These are phyloP conservation scores for Xylota sylvarum DNA, from an alignment of 2,888 invertebrate genomes.

Conservation along the genomic window DNA sequence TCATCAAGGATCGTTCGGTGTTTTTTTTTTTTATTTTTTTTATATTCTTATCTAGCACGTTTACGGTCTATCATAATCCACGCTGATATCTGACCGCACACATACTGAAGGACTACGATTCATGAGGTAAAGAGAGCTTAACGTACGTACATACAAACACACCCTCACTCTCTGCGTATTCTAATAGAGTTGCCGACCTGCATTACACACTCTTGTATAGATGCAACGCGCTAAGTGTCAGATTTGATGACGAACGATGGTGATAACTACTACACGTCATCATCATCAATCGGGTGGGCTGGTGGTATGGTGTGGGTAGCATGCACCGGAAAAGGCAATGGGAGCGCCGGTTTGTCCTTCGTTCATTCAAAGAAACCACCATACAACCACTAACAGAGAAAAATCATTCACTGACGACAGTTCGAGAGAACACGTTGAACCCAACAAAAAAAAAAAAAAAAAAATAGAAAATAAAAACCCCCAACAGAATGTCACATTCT, in stretches of 20 bases:
- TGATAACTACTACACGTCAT: constrained; percentile 62
- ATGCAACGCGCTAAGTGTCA: constrained; percentile 58
- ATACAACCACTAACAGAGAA: constrained; percentile 62
- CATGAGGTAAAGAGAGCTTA: neutral
- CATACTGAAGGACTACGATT: neutral
- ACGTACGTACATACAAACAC: neutral
- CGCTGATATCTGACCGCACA: constrained; percentile 66
- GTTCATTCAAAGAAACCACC: constrained; percentile 73
- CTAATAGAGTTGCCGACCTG: constrained; percentile 63
- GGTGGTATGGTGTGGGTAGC: no score
- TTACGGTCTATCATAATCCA: constrained; percentile 57
- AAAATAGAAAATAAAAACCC: neutral
- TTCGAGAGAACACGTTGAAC: constrained; percentile 69
- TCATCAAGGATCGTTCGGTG: constrained; percentile 28
- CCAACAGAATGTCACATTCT: constrained; percentile 64
- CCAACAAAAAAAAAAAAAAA: constrained; percentile 24
- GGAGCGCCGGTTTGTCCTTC: constrained; percentile 70
- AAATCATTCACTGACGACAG: constrained; percentile 62
- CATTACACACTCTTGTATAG: constrained; percentile 52
- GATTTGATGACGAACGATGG: constrained; percentile 61
- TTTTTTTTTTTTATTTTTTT: no score
- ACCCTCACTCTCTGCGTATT: neutral
- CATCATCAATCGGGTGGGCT: constrained; percentile 34
- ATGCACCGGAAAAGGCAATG: constrained; percentile 42
- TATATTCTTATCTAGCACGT: constrained; percentile 36